Evolutionary conservation across 2,113 vertebrate genomes (phyloP).

Genomic region (Labeo rohita): DNA sequence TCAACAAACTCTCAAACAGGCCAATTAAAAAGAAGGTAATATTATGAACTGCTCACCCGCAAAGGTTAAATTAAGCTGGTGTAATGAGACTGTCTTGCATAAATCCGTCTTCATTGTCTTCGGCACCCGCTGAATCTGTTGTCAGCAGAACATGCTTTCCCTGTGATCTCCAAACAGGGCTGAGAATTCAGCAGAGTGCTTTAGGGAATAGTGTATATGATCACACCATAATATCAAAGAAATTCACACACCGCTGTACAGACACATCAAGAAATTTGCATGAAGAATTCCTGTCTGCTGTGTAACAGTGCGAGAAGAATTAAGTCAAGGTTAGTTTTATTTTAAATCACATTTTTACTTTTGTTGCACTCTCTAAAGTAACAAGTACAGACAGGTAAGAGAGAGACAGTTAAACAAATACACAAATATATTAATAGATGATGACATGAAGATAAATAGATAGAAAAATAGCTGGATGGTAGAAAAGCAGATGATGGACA

Average conservation of each 20-base stretch:
- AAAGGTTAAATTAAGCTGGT: constrained; percentile 50
- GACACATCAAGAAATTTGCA: background rate
- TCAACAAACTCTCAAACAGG: constrained; percentile 43
- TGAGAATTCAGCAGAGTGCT: background rate
- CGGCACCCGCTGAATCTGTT: background rate
- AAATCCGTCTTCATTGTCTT: constrained; percentile 17
- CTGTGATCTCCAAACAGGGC: constrained; percentile 24
- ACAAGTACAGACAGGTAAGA: background rate
- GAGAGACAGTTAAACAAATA: background rate
- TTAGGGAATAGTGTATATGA: constrained; percentile 31
- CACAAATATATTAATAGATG: background rate
- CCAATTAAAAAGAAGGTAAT: constrained; percentile 50
- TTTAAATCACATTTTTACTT: background rate
- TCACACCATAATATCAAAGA: background rate
- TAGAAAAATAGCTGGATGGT: no score
- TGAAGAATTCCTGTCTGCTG: background rate
- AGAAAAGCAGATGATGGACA: no score
- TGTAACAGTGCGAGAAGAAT: constrained; percentile 5
- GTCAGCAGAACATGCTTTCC: constrained; percentile 22
- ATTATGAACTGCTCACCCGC: constrained; percentile 49
- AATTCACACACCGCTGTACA: background rate
- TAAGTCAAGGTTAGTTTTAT: constrained; percentile 9
- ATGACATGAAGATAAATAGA: background rate
- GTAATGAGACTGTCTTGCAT: constrained; percentile 30
- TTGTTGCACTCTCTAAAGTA: background rate